Percentiles rank a stretch among this genome's conserved stretches.
Evolutionary conservation across 2,888 invertebrate genomes (phyloP).

Genomic region (Parascotia fuliginaria): DNA sequence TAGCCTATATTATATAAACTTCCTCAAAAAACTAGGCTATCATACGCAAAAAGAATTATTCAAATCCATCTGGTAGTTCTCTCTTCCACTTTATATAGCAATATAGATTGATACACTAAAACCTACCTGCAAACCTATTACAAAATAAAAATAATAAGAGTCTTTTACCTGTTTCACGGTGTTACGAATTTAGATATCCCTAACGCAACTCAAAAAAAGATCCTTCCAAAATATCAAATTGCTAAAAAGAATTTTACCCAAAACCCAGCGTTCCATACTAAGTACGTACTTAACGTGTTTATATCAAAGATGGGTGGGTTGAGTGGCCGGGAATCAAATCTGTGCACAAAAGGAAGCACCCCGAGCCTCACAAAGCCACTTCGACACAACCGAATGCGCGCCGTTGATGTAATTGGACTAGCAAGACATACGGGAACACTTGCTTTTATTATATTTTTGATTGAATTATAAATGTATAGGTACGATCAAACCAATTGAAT

Average conservation of each 20-base stretch:
- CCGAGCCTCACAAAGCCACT: slow-evolving; percentile 37
- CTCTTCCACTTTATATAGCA: too few relatives aligned
- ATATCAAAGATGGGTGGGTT: slow-evolving; percentile 33
- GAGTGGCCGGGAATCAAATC: slow-evolving; percentile 49
- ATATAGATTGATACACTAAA: too few relatives aligned
- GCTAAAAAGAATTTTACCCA: slow-evolving; percentile 8
- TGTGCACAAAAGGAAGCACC: slow-evolving; percentile 47
- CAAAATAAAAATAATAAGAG: too few relatives aligned
- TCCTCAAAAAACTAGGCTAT: too few relatives aligned
- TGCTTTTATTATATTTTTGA: neutral
- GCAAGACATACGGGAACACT: neutral
- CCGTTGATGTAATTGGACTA: slow-evolving; percentile 19
- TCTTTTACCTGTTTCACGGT: too few relatives aligned
- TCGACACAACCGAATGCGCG: slow-evolving; percentile 32
- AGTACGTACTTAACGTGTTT: slow-evolving; percentile 37
- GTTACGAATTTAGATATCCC: too few relatives aligned
- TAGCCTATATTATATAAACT: too few relatives aligned
- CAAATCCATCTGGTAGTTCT: too few relatives aligned
- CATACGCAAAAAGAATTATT: too few relatives aligned
- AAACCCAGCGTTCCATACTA: slow-evolving; percentile 31
- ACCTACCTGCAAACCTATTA: too few relatives aligned
- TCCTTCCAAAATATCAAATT: neutral
- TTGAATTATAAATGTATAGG: too few relatives aligned
- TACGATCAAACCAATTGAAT: too few relatives aligned
- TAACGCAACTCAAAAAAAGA: neutral